Evolutionary conservation across 2,113 vertebrate genomes (phyloP).

Genomic region (Phaetusa simplex): DNA sequence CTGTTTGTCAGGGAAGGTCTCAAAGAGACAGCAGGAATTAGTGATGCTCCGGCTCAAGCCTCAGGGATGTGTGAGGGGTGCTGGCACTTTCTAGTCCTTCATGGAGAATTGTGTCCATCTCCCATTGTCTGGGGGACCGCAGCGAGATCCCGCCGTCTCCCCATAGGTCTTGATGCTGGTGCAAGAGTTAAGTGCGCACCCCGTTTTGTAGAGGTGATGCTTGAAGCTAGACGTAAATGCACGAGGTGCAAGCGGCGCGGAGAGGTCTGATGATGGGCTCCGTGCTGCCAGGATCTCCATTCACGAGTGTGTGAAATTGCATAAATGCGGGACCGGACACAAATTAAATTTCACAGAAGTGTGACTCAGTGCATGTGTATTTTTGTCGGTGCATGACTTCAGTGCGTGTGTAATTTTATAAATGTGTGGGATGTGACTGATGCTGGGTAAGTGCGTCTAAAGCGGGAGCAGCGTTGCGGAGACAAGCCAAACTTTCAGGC

Average conservation of each 20-base stretch:
- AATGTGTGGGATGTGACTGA: neutral
- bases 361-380: neutral
- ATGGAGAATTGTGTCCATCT: accelerated
- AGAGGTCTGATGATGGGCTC: neutral
- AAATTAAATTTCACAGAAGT: neutral
- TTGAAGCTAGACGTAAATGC: accelerated
- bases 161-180: accelerated
- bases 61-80: neutral
- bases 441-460: neutral
- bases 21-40: neutral
- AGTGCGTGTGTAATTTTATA: neutral
- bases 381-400: neutral
- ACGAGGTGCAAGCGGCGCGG: accelerated
- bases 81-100: neutral
- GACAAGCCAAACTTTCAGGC: neutral
- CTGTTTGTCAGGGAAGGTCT: conserved; percentile 58
- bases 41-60: neutral
- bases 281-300: neutral
- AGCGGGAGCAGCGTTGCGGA: neutral
- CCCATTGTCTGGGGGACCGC: accelerated
- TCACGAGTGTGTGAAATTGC: neutral
- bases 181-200: accelerated
- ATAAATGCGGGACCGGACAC: neutral
- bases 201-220: accelerated
- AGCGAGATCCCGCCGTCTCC: neutral